Percentiles rank a stretch among this genome's conserved stretches.
Evolutionary conservation across 1,140 invertebrate species (phyloP).

Genomic region (Drosophila aff.): DNA sequence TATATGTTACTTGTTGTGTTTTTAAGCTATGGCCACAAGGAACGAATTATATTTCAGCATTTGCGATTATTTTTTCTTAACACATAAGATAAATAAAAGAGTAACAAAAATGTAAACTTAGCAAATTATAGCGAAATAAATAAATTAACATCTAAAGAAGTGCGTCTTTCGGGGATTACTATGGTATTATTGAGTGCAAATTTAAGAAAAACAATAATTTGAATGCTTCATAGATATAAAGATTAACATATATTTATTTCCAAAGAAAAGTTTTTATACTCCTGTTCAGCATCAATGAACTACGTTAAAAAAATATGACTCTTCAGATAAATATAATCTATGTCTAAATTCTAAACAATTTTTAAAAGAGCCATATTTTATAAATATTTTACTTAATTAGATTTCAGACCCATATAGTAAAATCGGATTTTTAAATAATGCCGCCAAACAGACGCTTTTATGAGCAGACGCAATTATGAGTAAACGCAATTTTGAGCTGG

Average conservation of each 20-base stretch:
- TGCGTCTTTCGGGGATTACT: too few species aligned
- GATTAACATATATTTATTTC: too few species aligned
- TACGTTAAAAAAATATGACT: too few species aligned
- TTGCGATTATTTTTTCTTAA: constrained; percentile 58
- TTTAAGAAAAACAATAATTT: too few species aligned
- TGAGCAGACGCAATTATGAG: neutral
- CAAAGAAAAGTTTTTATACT: too few species aligned
- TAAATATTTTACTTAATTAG: too few species aligned
- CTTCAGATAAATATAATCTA: too few species aligned
- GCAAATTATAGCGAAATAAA: constrained; percentile 67
- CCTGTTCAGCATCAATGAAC: too few species aligned
- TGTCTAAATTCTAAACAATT: too few species aligned
- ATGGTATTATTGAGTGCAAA: too few species aligned
- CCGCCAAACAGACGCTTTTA: neutral
- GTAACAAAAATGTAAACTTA: constrained; percentile 46
- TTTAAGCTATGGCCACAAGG: constrained; percentile 41
- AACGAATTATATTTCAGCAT: constrained; percentile 35
- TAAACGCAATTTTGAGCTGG: neutral
- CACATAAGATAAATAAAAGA: constrained; percentile 20
- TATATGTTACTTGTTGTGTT: constrained; percentile 65
- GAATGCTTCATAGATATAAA: too few species aligned
- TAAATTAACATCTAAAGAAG: constrained; percentile 15
- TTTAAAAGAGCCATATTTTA: too few species aligned
- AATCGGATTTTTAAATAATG: neutral
- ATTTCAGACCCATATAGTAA: neutral